A percentile compares a stretch with the other conserved stretches of the same genome.
phyloP scores from a whole-genome alignment of 2,888 invertebrate species.

The Drosophila monieri region DNA sequence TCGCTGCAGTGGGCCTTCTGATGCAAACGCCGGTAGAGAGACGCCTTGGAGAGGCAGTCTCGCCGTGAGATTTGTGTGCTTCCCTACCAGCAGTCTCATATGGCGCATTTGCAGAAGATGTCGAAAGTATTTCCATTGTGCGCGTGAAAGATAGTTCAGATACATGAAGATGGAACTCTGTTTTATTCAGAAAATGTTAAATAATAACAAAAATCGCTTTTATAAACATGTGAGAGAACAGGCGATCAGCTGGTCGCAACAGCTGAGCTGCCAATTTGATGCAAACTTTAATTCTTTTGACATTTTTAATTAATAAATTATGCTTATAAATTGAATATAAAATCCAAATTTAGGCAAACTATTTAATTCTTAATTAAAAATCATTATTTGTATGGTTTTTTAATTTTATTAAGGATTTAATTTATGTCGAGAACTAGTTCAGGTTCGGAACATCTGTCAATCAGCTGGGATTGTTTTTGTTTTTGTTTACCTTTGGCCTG shows the following conservation, averaged over 20 bases:
- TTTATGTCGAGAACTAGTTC: neutral
- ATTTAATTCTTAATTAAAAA: neutral
- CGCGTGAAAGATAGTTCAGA: conserved; percentile 49
- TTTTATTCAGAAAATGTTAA: conserved; percentile 65
- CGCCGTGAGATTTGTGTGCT: conserved; percentile 40
- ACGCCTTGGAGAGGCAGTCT: conserved; percentile 32
- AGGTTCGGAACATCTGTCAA: neutral
- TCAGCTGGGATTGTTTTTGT: neutral
- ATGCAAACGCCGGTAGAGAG: neutral
- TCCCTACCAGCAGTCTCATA: conserved; percentile 45
- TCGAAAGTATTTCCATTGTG: conserved; percentile 57
- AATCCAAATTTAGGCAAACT: neutral
- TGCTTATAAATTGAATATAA: neutral
- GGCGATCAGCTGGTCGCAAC: conserved; percentile 47
- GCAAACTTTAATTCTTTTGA: neutral
- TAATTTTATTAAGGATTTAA: neutral
- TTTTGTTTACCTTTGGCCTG: neutral
- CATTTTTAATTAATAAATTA: neutral
- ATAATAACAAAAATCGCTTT: conserved; percentile 55
- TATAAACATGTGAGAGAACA: conserved; percentile 23
- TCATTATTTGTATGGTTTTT: neutral
- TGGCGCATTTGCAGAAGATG: conserved; percentile 54
- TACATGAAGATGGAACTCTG: conserved; percentile 53
- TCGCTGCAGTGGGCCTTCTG: neutral
- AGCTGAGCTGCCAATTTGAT: neutral